Conservation (phyloP, 2,888 invertebrate genomes). For the Atherix ibis region DNA sequence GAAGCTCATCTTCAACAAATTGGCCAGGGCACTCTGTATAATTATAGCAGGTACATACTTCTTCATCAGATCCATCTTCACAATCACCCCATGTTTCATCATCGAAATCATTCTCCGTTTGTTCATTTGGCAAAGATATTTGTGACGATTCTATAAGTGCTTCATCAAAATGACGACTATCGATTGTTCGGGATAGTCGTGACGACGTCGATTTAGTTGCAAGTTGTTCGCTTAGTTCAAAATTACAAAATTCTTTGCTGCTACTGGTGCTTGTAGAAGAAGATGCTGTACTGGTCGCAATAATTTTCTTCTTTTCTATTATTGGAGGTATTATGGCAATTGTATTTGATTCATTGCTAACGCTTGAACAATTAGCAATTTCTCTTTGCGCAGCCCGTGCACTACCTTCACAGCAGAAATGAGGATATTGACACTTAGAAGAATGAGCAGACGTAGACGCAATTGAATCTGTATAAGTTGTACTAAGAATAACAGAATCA, state of each 20-base stretch:
- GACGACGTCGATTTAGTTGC: constrained; percentile 4
- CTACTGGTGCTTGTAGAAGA: background rate
- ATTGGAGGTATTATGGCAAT: too few relatives aligned
- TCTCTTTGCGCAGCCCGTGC: background rate
- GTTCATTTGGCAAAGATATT: constrained; percentile 5
- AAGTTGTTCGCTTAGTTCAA: background rate
- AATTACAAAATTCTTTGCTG: constrained; percentile 1
- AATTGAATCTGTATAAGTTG: constrained; percentile 5
- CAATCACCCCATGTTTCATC: constrained; percentile 30
- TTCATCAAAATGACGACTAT: constrained; percentile 3
- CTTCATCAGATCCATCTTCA: constrained; percentile 32
- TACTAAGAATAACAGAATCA: background rate
- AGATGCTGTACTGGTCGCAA: constrained; percentile 2
- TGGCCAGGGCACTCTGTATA: constrained; percentile 10
- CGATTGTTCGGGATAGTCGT: background rate
- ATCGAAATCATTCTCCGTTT: constrained; percentile 15
- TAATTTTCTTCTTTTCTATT: constrained; percentile 5
- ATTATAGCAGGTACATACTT: constrained; percentile 30
- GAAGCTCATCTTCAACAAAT: constrained; percentile 13
- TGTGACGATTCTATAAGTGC: constrained; percentile 2
- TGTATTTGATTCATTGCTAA: constrained; percentile 4
- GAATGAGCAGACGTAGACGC: constrained; percentile 8
- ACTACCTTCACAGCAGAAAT: constrained; percentile 8
- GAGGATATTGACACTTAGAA: constrained; percentile 7
- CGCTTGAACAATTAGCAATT: constrained; percentile 1